These are phyloP conservation scores for Scartelaos histophorus DNA, from an alignment of 2,113 vertebrate species.

Conservation along the genomic window DNA sequence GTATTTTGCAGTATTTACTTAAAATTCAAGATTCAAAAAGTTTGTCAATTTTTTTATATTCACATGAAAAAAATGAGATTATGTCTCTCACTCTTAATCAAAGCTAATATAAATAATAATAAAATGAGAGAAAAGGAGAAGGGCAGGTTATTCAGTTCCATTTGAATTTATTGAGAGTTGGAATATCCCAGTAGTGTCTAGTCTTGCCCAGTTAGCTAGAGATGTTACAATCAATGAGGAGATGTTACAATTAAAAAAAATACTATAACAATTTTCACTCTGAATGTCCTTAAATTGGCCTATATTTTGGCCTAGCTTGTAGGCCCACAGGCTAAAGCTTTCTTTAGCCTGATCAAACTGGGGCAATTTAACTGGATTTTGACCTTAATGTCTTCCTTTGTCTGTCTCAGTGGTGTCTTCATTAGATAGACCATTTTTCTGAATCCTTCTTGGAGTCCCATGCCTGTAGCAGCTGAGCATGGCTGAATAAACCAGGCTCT, in stretches of 20 bases:
- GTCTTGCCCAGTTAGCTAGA: no score
- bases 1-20: neutral
- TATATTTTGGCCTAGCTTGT: neutral
- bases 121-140: no score
- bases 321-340: slow-evolving; percentile 27
- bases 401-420: slow-evolving; percentile 70
- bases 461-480: slow-evolving; percentile 82
- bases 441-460: slow-evolving; percentile 81
- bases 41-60: no score
- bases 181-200: no score
- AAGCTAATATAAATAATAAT: no score
- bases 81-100: no score
- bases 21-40: no score
- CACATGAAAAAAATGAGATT: no score
- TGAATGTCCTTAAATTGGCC: neutral
- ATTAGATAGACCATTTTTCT: slow-evolving; percentile 75
- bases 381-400: slow-evolving; percentile 59
- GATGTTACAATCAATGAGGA: no score
- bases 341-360: slow-evolving; percentile 39
- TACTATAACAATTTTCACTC: neutral
- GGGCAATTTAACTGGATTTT: slow-evolving; percentile 61
- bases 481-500: slow-evolving; percentile 89
- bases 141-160: no score
- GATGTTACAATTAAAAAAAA: no score
- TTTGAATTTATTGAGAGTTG: no score